Conservation (phyloP, 2,888 invertebrate genomes). For the Drosophila dives region DNA sequence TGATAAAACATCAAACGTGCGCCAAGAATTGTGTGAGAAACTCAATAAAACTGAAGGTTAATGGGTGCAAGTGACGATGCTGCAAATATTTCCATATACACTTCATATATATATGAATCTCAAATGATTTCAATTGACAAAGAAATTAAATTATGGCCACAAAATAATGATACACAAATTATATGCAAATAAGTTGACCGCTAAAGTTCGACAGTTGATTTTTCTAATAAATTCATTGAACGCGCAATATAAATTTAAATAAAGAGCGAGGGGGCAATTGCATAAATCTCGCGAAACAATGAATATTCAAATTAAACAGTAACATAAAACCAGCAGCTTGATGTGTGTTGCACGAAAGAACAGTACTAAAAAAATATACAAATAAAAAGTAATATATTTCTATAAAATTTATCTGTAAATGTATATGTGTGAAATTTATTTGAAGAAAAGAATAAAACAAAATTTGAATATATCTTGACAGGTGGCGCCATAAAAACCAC, state of each 20-base stretch:
- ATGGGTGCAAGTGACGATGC: slow-evolving; percentile 37
- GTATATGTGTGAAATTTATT: background rate
- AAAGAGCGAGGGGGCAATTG: slow-evolving; percentile 18
- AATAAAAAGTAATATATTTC: background rate
- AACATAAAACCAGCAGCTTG: slow-evolving; percentile 11
- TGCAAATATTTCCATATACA: background rate
- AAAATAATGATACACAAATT: slow-evolving; percentile 23
- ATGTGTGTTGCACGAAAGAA: slow-evolving; percentile 3
- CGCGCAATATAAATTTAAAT: slow-evolving; percentile 31
- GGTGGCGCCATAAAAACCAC: background rate
- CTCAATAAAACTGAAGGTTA: slow-evolving; percentile 54
- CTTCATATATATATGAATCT: background rate
- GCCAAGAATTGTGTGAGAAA: slow-evolving; percentile 19
- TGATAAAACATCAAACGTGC: slow-evolving; percentile 24
- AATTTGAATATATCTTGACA: background rate
- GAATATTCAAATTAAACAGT: slow-evolving; percentile 39
- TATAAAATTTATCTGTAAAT: background rate
- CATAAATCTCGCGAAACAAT: slow-evolving; percentile 44
- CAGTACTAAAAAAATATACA: background rate
- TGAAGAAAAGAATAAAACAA: background rate
- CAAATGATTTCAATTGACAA: slow-evolving; percentile 32
- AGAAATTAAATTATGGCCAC: slow-evolving; percentile 26
- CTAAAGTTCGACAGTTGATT: slow-evolving; percentile 13
- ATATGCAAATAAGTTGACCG: slow-evolving; percentile 39
- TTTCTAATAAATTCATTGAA: slow-evolving; percentile 22